Evolutionary conservation across 2,888 invertebrate species (phyloP).

Genomic region (Automeris io): DNA sequence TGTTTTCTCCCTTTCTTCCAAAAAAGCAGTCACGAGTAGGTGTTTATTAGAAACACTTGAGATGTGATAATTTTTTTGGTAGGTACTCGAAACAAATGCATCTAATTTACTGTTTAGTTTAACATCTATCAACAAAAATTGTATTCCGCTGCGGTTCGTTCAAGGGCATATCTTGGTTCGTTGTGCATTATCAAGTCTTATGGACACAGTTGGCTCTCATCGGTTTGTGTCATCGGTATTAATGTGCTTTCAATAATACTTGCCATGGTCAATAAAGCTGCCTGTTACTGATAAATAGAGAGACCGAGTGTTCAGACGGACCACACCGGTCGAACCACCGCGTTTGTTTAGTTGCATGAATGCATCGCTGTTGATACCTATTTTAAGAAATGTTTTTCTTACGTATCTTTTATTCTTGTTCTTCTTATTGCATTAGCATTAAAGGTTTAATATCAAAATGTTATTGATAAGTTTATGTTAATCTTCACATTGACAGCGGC

Average conservation of each 20-base stretch:
- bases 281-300: slow-evolving; percentile 54
- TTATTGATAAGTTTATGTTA: too few species aligned
- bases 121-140: slow-evolving; percentile 17
- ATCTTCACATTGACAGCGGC: too few species aligned
- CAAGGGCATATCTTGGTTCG: slow-evolving; percentile 66
- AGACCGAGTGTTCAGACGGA: slow-evolving; percentile 52
- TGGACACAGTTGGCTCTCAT: slow-evolving; percentile 73
- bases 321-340: slow-evolving; percentile 53
- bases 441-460: too few species aligned
- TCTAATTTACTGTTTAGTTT: slow-evolving; percentile 33
- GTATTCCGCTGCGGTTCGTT: slow-evolving; percentile 40
- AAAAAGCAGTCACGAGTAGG: neutral
- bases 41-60: slow-evolving; percentile 6
- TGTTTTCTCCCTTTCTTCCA: neutral
- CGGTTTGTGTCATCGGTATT: slow-evolving; percentile 72
- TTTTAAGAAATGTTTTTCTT: neutral
- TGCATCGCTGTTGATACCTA: slow-evolving; percentile 10
- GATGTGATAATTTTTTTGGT: slow-evolving; percentile 21
- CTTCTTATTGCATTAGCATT: too few species aligned
- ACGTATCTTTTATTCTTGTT: neutral
- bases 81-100: slow-evolving; percentile 39
- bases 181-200: slow-evolving; percentile 54
- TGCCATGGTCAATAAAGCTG: slow-evolving; percentile 63
- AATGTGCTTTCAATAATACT: slow-evolving; percentile 67
- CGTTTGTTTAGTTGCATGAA: slow-evolving; percentile 14